Evolutionary conservation across 2,888 invertebrate species (phyloP), one percentile per base, ranked within the genome.

Genomic region (Prosapia bicincta): DNA sequence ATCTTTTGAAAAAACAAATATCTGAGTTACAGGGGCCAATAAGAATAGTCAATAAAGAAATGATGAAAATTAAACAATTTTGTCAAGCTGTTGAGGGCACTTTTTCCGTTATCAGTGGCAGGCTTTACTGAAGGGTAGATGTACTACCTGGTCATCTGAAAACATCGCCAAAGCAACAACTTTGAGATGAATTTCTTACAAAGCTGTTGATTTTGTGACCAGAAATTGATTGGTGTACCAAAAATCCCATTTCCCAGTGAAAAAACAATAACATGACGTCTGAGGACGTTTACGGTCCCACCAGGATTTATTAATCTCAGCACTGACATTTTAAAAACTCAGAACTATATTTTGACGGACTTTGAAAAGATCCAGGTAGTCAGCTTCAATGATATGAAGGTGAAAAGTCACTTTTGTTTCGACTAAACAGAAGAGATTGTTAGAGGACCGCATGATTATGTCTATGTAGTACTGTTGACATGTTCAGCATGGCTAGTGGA

Each of bases 311-410:
- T n/a, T n/a, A n/a, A n/a, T n/a, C n/a, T n/a, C n/a, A n/a, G n/a
- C n/a, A n/a, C n/a, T n/a, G n/a, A n/a, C n/a, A n/a, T n/a, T 28
- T 75, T 75, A 30, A 69, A 26, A 13, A 24, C 75, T 9, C 74
- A 74, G 43, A 25, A 30, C 20, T 20, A 6, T 5, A 7, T 74
- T 25, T 69, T 70, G 1, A 43, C 43, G 15, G 13, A 70, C n/a
- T 75, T 75, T 54, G 70, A 75, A 65, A 69, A 26, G 30, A 54
- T 70, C 54, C 24, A 43, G 23, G 10, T 75, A 26, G 10, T 75
- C n/a, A 70, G 25, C 26, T 70, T 43, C 69, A 70, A 75, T 71
- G 75, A 71, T 43, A 75, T 71, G 75, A 75, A 75, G 69, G 70
- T 75, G 13, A 54, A 43, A 28, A 74, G 69, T 38, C 32, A 68